A percentile compares a stretch with the other conserved stretches of the same genome.
phyloP scores from a whole-genome alignment of 1,140 invertebrate genomes.

The Trichomalopsis sarcophagae region DNA sequence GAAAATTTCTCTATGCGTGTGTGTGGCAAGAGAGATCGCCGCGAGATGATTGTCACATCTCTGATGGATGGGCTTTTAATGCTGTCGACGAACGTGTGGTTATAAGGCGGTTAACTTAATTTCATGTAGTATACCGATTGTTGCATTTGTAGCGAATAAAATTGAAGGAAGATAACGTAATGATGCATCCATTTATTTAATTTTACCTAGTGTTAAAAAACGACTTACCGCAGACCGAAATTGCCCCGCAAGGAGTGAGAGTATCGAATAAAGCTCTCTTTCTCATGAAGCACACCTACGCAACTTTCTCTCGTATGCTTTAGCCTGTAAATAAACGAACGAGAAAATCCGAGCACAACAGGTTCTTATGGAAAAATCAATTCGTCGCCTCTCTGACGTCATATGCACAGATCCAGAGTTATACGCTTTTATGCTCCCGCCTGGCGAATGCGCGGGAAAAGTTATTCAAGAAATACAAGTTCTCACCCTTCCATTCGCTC shows the following conservation, averaged over 20 bases:
- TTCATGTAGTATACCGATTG: background rate
- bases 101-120: background rate
- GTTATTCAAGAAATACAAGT: background rate
- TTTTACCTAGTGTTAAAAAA: too few relatives aligned
- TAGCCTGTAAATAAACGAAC: background rate
- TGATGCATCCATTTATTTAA: too few relatives aligned
- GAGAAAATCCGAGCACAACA: background rate
- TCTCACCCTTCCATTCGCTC: background rate
- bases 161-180: too few relatives aligned
- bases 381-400: background rate
- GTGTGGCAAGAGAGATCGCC: background rate
- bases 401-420: background rate
- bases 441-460: conserved; percentile 1
- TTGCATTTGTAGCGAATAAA: too few relatives aligned
- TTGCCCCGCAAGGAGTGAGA: too few relatives aligned
- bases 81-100: background rate
- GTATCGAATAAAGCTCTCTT: background rate
- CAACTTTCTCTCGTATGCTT: background rate
- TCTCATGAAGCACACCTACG: background rate
- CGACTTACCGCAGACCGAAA: too few relatives aligned
- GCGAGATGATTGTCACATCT: background rate
- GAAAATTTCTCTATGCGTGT: conserved; percentile 7
- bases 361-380: background rate
- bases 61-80: background rate
- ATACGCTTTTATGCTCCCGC: background rate